These are phyloP conservation scores for Poecile montanus DNA, from an alignment of 2,797 vertebrate genomes.

Conservation along the genomic window DNA sequence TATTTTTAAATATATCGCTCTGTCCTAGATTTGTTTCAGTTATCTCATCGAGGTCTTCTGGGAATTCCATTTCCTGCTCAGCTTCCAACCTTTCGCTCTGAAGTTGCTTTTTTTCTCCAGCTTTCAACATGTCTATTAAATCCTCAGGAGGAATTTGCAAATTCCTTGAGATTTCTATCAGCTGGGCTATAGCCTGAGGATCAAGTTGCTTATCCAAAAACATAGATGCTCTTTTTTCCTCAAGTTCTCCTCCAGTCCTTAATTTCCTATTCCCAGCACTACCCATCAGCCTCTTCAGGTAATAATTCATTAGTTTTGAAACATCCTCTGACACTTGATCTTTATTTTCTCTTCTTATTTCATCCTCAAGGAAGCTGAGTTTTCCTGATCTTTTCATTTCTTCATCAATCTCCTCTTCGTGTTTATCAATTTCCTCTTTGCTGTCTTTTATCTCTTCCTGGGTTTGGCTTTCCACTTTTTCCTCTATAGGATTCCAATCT, in stretches of 20 bases:
- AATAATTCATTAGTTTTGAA: slow-evolving; percentile 86
- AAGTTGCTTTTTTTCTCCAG: slow-evolving; percentile 78
- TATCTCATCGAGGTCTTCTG: slow-evolving; percentile 63
- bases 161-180: slow-evolving; percentile 90
- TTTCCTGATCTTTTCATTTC: slow-evolving; percentile 83
- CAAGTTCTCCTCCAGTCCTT: slow-evolving; percentile 78
- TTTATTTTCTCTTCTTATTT: slow-evolving; percentile 72
- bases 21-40: slow-evolving; percentile 73
- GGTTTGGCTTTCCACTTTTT: slow-evolving; percentile 90
- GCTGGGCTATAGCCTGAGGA: slow-evolving; percentile 85
- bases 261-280: slow-evolving; percentile 75
- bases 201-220: slow-evolving; percentile 78
- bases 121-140: slow-evolving; percentile 87
- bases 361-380: slow-evolving; percentile 70
- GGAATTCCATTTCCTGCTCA: slow-evolving; percentile 74
- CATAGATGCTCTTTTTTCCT: slow-evolving; percentile 75
- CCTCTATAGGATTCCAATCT: slow-evolving; percentile 88
- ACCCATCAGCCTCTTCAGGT: slow-evolving; percentile 85
- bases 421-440: slow-evolving; percentile 80
- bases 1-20: slow-evolving; percentile 75
- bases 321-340: slow-evolving; percentile 81
- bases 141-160: slow-evolving; percentile 92
- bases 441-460: slow-evolving; percentile 89
- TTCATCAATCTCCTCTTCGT: slow-evolving; percentile 79
- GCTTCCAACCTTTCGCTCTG: slow-evolving; percentile 80